These are phyloP conservation scores for Discoglossus pictus DNA, from an alignment of 2,797 vertebrate species.

Conservation along the genomic window DNA sequence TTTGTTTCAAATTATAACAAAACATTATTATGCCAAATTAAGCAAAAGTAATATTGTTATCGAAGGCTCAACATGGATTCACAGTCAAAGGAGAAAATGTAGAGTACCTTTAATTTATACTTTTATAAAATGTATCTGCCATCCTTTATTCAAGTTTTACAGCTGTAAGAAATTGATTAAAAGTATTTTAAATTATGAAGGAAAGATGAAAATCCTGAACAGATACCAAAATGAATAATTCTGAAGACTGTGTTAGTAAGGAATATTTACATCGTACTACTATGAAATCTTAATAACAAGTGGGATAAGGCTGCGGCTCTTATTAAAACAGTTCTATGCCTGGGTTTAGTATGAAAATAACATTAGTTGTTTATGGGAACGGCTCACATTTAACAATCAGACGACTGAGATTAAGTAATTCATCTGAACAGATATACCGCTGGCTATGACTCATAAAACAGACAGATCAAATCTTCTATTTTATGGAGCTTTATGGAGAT, in stretches of 20 bases:
- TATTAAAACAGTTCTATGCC: not conserved
- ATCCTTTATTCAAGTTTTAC: too few species aligned
- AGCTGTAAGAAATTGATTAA: not conserved
- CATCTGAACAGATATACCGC: slow-evolving; percentile 23
- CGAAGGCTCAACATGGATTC: too few species aligned
- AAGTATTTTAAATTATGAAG: not conserved
- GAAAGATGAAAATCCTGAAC: not conserved
- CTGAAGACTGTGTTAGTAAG: not conserved
- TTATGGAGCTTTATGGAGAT: slow-evolving; percentile 26
- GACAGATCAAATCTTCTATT: slow-evolving; percentile 38
- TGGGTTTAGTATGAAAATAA: slow-evolving; percentile 10
- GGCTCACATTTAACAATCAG: slow-evolving; percentile 32
- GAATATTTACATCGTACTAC: not conserved
- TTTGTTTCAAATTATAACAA: too few species aligned
- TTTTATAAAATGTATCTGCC: too few species aligned
- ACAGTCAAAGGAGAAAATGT: too few species aligned
- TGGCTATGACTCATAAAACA: slow-evolving; percentile 35
- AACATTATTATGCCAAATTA: too few species aligned
- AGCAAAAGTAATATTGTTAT: too few species aligned
- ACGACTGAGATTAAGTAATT: slow-evolving; percentile 36
- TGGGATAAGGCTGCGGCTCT: not conserved
- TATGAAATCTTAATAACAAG: not conserved
- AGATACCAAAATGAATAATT: not conserved
- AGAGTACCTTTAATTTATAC: too few species aligned
- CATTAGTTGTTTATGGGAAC: slow-evolving; percentile 31